Base-by-base conservation (phyloP, 2,113 vertebrate species). In the Sander vitreus region DNA sequence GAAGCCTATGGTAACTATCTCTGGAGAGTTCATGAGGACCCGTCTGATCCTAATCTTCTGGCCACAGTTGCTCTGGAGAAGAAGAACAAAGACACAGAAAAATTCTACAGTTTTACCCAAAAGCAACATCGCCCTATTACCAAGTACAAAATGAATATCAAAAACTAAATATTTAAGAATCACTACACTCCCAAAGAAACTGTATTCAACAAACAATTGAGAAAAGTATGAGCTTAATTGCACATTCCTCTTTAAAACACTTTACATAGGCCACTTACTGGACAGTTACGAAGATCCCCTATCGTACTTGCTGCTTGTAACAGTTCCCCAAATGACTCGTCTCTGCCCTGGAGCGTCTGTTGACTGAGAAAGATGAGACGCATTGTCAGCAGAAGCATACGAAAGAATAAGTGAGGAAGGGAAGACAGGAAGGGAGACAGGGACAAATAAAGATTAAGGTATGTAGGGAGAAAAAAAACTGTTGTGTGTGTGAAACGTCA, bases 21-120 rank as follows among this genome's bases (percentile, higher is more conserved):
- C 97, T 0, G 98, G 98, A 69, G 96, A 98, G 88, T 99, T 99
- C 98, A 99, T 99, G 65, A 99, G 96, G 88, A 99, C 98, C 27
- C 96, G 96, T n/a, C 97, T 96, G 59, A 99, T 97, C 93, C 96
- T 96, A 81, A 98, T 98, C 92, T 93, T 97, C 89, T 99, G 97
- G 50, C 98, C 98, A 94, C 98, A 99, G 76, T 97, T 97, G 90
- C 97, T 98, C 98, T 99, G 81, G 6, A 91, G 80, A 33, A 81
- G n/a, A 68, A 58, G 58, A 51, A 72, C n/a, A 53, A 12, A 80
- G 1, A 62, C 16, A 18, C 13, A 62, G 13, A 21, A 45, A n/a
- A 76, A 62, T 13, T 33, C 7, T 18, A n/a, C 1, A 33, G 66
- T 33, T 30, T 58, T 16, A 66, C 30, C 21, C 25, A 27, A 55